phyloP scores from a whole-genome alignment of 2,113 vertebrate genomes.

The Vulpes vulpes region DNA sequence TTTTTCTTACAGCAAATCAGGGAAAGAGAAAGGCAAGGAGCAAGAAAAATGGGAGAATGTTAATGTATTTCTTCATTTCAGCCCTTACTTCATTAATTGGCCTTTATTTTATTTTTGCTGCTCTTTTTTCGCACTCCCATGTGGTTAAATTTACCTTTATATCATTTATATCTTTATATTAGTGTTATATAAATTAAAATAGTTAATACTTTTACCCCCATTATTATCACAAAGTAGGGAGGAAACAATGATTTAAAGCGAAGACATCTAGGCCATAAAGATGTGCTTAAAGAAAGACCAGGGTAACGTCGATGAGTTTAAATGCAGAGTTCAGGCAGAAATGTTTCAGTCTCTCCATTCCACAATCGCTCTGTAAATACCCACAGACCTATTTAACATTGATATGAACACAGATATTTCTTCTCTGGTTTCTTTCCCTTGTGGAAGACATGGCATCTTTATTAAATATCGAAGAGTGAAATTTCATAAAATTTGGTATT shows the following conservation, averaged over 20 bases:
- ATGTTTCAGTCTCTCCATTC: background rate
- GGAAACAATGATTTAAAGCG: background rate
- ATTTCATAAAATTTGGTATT: slow-evolving; percentile 39
- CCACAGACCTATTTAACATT: background rate
- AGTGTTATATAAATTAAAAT: slow-evolving; percentile 48
- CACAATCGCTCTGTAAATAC: background rate
- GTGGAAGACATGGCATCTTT: background rate
- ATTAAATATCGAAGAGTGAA: slow-evolving; percentile 60
- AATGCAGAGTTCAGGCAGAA: background rate
- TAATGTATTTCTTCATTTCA: slow-evolving; percentile 7
- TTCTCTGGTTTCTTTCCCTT: background rate
- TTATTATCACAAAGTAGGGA: slow-evolving; percentile 20
- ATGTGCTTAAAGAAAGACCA: slow-evolving; percentile 32
- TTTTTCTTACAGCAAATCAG: background rate
- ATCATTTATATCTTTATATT: background rate
- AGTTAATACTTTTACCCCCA: background rate
- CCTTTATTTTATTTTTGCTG: slow-evolving; percentile 52
- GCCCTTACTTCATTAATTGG: slow-evolving; percentile 46
- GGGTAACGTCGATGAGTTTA: background rate
- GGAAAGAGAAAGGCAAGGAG: background rate
- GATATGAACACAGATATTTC: background rate
- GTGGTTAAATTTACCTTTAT: slow-evolving; percentile 36
- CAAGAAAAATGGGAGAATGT: background rate
- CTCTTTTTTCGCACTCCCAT: background rate
- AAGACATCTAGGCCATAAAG: background rate